Evolutionary conservation across 2,888 invertebrate species (phyloP).

Genomic region (Cephonodes hylas): DNA sequence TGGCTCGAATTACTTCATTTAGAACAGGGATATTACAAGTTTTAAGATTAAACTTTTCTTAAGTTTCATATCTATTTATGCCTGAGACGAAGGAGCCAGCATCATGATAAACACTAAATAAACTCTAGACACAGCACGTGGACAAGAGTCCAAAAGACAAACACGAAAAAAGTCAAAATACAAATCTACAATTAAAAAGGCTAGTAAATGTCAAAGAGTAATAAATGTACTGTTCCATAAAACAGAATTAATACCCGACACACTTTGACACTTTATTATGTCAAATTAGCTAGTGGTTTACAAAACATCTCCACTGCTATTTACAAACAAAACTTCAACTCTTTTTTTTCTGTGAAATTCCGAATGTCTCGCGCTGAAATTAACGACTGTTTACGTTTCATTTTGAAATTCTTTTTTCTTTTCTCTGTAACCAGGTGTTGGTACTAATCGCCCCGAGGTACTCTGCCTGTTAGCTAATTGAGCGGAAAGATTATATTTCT

Average conservation of each 20-base stretch:
- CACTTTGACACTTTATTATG: conserved; percentile 13
- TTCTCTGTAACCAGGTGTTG: conserved; percentile 45
- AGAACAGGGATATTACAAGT: too few relatives aligned
- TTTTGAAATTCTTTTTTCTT: conserved; percentile 29
- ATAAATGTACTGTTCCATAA: background rate
- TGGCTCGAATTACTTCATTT: too few relatives aligned
- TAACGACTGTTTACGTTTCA: conserved; percentile 36
- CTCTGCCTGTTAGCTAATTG: conserved; percentile 48
- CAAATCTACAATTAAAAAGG: background rate
- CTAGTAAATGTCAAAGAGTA: background rate
- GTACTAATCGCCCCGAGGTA: conserved; percentile 46
- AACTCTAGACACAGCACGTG: background rate
- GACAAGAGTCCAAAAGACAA: background rate
- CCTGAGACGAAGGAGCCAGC: too few relatives aligned
- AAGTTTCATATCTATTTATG: too few relatives aligned
- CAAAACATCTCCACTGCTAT: conserved; percentile 37
- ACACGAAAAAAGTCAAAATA: background rate
- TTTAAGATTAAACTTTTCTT: too few relatives aligned
- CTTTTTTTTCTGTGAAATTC: conserved; percentile 33
- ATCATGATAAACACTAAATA: too few relatives aligned
- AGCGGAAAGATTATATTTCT: conserved; percentile 50
- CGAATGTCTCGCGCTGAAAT: conserved; percentile 38
- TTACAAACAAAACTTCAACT: conserved; percentile 45
- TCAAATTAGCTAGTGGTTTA: conserved; percentile 27
- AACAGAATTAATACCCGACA: conserved; percentile 2